phyloP scores from a whole-genome alignment of 2,113 vertebrate species.

The Mesoclemmys tuberculata region DNA sequence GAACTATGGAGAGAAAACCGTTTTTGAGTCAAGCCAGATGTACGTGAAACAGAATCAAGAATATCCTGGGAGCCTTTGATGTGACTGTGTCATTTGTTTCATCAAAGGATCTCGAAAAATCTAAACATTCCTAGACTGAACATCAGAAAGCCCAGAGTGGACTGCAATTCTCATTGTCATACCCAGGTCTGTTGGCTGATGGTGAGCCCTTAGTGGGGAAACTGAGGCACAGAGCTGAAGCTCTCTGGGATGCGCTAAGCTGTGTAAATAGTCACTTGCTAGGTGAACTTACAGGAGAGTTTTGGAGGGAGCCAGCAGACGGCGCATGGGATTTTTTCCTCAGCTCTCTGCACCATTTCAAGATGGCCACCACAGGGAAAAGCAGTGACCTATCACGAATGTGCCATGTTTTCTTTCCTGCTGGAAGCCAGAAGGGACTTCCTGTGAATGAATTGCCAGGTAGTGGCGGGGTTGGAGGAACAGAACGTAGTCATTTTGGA shows the following conservation, averaged over 20 bases:
- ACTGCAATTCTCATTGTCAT: too few relatives aligned
- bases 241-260: background rate
- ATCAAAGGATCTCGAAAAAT: too few relatives aligned
- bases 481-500: background rate
- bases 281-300: too few relatives aligned
- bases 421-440: background rate
- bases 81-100: too few relatives aligned
- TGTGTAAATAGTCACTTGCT: background rate
- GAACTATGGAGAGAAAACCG: background rate
- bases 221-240: too few relatives aligned
- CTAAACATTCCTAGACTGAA: too few relatives aligned
- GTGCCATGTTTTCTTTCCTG: background rate
- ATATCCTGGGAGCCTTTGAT: too few relatives aligned
- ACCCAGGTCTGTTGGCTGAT: too few relatives aligned
- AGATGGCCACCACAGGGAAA: background rate
- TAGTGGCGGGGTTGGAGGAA: background rate
- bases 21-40: background rate
- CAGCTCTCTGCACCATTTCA: background rate
- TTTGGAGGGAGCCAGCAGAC: too few relatives aligned
- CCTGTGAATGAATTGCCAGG: background rate
- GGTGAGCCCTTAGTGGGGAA: too few relatives aligned
- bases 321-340: accelerated
- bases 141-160: too few relatives aligned
- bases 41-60: background rate
- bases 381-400: background rate